Evolutionary conservation across 1,140 invertebrate species (phyloP).

Genomic region (Neuroterus valhalla): DNA sequence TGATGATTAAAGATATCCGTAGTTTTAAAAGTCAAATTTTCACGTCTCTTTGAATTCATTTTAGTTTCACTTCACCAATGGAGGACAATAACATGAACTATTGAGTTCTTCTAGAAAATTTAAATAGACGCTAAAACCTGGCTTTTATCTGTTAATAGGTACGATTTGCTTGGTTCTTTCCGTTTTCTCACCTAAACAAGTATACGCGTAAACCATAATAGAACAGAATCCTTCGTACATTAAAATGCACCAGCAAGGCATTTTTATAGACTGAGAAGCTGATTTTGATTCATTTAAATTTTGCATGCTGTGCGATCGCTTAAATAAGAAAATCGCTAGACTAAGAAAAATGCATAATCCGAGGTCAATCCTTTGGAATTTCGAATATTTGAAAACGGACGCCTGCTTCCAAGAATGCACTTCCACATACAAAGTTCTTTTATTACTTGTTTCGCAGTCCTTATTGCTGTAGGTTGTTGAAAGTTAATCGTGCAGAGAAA

Average conservation of each 20-base stretch:
- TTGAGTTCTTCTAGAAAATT: neutral
- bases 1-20: too few relatives aligned
- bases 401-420: constrained; percentile 11
- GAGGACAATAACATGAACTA: neutral
- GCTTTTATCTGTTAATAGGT: neutral
- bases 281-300: neutral
- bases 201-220: constrained; percentile 18
- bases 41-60: too few relatives aligned
- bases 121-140: neutral
- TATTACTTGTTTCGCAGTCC: constrained; percentile 4
- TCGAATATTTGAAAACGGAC: neutral
- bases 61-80: neutral
- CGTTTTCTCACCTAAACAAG: constrained; percentile 11
- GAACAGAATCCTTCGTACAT: constrained; percentile 5
- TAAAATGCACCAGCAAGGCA: constrained; percentile 2
- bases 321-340: neutral
- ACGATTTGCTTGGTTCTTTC: neutral
- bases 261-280: constrained; percentile 26
- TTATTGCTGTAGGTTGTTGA: constrained; percentile 5
- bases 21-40: too few relatives aligned
- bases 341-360: neutral
- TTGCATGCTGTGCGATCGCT: constrained; percentile 9
- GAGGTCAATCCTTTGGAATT: neutral
- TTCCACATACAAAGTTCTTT: neutral
- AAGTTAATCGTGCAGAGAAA: neutral